Conservation (phyloP, 2,113 vertebrate species). For the Clarias gariepinus region DNA sequence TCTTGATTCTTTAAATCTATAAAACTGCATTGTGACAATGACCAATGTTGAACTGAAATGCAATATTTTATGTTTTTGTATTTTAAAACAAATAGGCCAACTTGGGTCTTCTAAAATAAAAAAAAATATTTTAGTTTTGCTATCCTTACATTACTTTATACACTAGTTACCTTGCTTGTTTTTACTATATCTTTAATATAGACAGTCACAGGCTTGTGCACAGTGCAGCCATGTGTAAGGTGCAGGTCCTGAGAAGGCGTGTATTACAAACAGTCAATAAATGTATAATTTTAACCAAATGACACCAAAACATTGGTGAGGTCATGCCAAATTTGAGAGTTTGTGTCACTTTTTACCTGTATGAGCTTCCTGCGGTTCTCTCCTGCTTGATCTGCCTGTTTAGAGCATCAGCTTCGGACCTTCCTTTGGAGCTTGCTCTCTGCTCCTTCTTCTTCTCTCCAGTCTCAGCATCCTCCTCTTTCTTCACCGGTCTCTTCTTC, state of each 20-base stretch:
- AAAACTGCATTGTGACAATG: too few species aligned
- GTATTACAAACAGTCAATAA: not conserved
- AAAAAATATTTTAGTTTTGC: not conserved
- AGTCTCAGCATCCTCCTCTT: constrained; percentile 61
- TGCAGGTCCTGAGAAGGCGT: not conserved
- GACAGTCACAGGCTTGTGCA: not conserved
- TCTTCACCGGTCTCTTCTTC: constrained; percentile 54
- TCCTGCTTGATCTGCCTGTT: constrained; percentile 93
- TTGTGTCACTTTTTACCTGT: constrained; percentile 77
- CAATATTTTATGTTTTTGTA: not conserved
- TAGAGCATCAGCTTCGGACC: constrained; percentile 85
- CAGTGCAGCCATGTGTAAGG: not conserved
- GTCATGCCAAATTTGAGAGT: not conserved
- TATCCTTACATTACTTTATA: not conserved
- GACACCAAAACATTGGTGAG: too few species aligned
- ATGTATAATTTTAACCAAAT: not conserved
- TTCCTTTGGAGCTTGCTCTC: constrained; percentile 68
- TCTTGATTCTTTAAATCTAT: too few species aligned
- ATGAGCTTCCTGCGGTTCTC: constrained; percentile 81
- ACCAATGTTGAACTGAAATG: too few species aligned
- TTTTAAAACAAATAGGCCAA: not conserved
- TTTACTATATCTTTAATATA: not conserved
- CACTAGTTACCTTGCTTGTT: not conserved
- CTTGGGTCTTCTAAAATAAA: not conserved
- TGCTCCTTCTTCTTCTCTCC: constrained; percentile 54